Base-by-base conservation (phyloP, 2,797 vertebrate genomes). In the Tauraco hartlaubi region DNA sequence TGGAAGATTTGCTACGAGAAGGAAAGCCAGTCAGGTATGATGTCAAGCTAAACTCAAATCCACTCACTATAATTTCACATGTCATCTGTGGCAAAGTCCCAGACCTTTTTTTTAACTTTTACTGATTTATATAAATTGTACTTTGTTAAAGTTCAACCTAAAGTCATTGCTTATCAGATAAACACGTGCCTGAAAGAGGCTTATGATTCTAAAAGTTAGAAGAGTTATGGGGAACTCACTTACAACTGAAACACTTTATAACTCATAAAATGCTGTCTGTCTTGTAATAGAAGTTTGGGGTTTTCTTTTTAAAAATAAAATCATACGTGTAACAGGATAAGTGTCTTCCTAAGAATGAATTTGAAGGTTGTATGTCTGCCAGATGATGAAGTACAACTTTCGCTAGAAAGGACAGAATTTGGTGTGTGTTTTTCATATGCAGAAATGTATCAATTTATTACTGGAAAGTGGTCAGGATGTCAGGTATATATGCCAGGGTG, bases 1-100 rank as follows among this genome's bases (percentile, higher is more conserved):
- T 99, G 84, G 99, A 98, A 97, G 98, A 99, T 93, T 98, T 99
- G 93, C 98, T 99, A 56, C 98, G 98, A 95, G 98, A 98, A 75
- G 97, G 98, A 58, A 99, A 98, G 90, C 98, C 98, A 54, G 97
- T 98, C 92, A 99, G 99, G 99, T 99, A 98, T 97, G 91, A 52
- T 90, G 43, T 88, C 48, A 90, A 73, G n/a, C 64, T 88, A 72
- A 88, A 69, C 35, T 80, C 52, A 61, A 17, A 43, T 49, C 37
- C 28, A 67, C 63, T 94, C 66, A 76, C 55, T 44, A 33, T 84
- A 82, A 69, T 52, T 75, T 63, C 49, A 81, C 15, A 1, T 74
- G 14, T 11, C 10, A 63, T 91, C 71, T 94, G 39, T 93, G 59
- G 56, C 79, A 73, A 82, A 96, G 75, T 85, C 41, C 29, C 37